phyloP scores from a whole-genome alignment of 2,113 vertebrate genomes.

The Regulus satrapa region DNA sequence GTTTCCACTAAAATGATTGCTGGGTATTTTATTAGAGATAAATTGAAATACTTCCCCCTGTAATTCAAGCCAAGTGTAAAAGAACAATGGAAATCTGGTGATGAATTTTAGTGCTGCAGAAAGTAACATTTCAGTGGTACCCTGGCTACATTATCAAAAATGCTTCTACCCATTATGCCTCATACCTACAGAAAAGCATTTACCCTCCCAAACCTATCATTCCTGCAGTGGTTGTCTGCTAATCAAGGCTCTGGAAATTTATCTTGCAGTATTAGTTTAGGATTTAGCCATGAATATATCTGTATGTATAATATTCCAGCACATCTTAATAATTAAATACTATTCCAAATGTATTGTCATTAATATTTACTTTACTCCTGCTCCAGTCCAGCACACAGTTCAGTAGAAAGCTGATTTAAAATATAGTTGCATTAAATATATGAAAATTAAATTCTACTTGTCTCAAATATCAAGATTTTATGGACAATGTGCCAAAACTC shows the following conservation, averaged over 20 bases:
- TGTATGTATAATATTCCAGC: background rate
- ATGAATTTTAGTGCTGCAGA: background rate
- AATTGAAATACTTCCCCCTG: background rate
- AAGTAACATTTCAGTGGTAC: background rate
- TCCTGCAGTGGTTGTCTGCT: background rate
- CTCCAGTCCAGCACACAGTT: background rate
- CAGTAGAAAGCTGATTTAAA: background rate
- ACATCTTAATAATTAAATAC: background rate
- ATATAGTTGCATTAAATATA: background rate
- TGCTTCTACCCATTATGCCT: background rate
- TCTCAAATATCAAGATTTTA: constrained; percentile 2
- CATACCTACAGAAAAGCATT: background rate
- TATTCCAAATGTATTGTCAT: background rate
- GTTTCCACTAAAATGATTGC: background rate
- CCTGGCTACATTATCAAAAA: background rate
- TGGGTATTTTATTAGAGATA: background rate
- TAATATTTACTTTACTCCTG: background rate
- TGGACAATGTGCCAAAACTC: background rate
- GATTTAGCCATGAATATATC: background rate
- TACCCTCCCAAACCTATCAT: background rate
- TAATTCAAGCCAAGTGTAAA: background rate
- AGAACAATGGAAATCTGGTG: background rate
- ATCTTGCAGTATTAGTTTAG: background rate
- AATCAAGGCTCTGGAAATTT: background rate
- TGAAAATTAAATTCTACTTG: background rate